phyloP scores from a whole-genome alignment of 2,113 vertebrate genomes.

The Willisornis vidua region DNA sequence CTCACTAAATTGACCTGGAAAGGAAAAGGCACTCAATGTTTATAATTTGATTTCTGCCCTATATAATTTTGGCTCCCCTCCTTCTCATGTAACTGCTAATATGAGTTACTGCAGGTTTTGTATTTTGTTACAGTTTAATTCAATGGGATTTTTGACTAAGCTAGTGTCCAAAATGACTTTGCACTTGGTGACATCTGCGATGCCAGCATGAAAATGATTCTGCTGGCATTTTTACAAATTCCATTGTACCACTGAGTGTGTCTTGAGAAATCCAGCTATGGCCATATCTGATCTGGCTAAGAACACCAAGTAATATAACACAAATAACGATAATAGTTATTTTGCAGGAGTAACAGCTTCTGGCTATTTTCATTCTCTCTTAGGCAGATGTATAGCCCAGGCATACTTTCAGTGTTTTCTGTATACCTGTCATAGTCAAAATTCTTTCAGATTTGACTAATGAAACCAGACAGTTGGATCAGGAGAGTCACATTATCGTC shows the following conservation, averaged over 20 bases:
- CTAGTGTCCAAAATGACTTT: conserved; percentile 45
- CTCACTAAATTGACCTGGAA: conserved; percentile 34
- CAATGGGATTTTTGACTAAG: conserved; percentile 45
- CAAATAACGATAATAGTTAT: not conserved
- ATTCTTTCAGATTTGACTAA: not conserved
- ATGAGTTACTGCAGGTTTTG: conserved; percentile 20
- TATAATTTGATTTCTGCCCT: conserved; percentile 42
- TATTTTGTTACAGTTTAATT: conserved; percentile 51
- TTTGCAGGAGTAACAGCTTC: conserved; percentile 31
- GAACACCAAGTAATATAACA: conserved; percentile 20
- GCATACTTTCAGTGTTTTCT: not conserved
- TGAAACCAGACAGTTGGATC: not conserved
- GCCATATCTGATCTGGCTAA: conserved; percentile 42
- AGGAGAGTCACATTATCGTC: not conserved
- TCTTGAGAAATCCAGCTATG: conserved; percentile 52
- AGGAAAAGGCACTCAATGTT: not conserved
- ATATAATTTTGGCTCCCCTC: conserved; percentile 13
- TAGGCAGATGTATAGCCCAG: not conserved
- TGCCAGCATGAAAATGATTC: conserved; percentile 56
- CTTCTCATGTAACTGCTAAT: not conserved
- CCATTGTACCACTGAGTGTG: not conserved
- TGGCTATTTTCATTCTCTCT: conserved; percentile 32
- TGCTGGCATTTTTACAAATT: conserved; percentile 53
- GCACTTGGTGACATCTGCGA: conserved; percentile 50
- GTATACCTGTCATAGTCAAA: not conserved